A percentile compares a stretch with the other conserved stretches of the same genome.
phyloP scores from a whole-genome alignment of 2,888 invertebrate species.

The Conistra vaccinii region DNA sequence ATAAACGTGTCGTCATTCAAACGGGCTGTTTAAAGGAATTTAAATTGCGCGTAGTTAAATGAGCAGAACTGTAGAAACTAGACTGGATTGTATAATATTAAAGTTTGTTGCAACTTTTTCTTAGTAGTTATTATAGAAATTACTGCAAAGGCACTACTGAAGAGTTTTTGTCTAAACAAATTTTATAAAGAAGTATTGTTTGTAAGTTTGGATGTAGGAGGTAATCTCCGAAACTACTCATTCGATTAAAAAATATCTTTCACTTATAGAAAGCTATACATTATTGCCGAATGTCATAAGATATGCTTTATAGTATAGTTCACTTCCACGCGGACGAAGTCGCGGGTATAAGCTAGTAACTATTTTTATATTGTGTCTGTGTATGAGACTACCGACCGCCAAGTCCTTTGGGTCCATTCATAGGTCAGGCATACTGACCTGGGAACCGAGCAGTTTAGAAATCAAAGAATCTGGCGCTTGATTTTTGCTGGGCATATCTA shows the following conservation, averaged over 20 bases:
- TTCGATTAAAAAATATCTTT: no score
- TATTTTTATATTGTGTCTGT: not conserved
- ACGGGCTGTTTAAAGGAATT: slow-evolving; percentile 36
- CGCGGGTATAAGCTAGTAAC: not conserved
- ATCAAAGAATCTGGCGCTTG: not conserved
- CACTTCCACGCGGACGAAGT: not conserved
- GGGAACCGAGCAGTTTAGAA: not conserved
- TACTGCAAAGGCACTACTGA: not conserved
- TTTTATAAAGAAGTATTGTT: not conserved
- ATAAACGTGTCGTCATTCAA: slow-evolving; percentile 36
- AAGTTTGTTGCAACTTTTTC: not conserved
- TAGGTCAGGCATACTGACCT: not conserved
- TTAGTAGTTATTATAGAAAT: not conserved
- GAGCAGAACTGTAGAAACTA: not conserved
- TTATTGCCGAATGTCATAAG: not conserved
- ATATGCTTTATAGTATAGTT: not conserved
- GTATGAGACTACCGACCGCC: not conserved
- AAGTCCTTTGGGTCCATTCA: not conserved
- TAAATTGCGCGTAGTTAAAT: slow-evolving; percentile 33
- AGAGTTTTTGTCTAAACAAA: no score
- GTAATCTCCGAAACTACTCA: not conserved
- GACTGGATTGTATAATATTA: slow-evolving; percentile 3
- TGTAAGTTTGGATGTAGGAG: not conserved
- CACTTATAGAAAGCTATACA: not conserved
- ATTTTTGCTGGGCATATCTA: not conserved